These are phyloP conservation scores for Erebia epiphron DNA, from an alignment of 2,888 invertebrate species.

Conservation along the genomic window DNA sequence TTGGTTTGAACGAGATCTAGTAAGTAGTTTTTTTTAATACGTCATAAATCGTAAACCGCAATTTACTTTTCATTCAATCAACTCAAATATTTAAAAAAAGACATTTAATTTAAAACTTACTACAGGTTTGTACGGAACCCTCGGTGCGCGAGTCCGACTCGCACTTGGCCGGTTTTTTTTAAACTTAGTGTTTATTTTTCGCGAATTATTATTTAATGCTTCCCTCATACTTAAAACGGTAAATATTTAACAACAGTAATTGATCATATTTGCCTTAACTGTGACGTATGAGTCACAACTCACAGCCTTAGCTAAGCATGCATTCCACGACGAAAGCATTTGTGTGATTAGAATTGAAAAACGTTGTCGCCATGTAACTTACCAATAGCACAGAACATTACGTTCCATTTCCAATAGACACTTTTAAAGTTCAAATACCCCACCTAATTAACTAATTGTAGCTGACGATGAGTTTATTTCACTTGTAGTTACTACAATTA, in stretches of 20 bases:
- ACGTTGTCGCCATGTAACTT: slow-evolving; percentile 12
- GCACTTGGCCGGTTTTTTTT: no score
- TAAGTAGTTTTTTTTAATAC: no score
- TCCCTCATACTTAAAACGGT: slow-evolving; percentile 24
- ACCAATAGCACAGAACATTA: no score
- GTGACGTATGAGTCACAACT: slow-evolving; percentile 27
- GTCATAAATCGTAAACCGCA: no score
- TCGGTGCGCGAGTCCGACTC: no score
- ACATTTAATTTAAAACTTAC: no score
- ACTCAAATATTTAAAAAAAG: no score
- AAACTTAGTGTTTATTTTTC: neutral
- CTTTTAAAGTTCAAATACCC: slow-evolving; percentile 4
- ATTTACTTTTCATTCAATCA: no score
- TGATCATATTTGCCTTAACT: no score
- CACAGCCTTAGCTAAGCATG: slow-evolving; percentile 25
- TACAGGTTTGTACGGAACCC: no score
- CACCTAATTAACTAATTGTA: neutral
- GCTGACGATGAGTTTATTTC: neutral
- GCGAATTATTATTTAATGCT: neutral
- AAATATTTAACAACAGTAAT: slow-evolving; percentile 18
- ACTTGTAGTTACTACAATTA: no score
- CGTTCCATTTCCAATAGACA: neutral
- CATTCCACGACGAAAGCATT: slow-evolving; percentile 21
- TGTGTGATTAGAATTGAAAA: slow-evolving; percentile 30
- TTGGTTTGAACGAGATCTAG: no score